Base-by-base conservation (phyloP, 2,113 vertebrate species). In the Calypte anna region DNA sequence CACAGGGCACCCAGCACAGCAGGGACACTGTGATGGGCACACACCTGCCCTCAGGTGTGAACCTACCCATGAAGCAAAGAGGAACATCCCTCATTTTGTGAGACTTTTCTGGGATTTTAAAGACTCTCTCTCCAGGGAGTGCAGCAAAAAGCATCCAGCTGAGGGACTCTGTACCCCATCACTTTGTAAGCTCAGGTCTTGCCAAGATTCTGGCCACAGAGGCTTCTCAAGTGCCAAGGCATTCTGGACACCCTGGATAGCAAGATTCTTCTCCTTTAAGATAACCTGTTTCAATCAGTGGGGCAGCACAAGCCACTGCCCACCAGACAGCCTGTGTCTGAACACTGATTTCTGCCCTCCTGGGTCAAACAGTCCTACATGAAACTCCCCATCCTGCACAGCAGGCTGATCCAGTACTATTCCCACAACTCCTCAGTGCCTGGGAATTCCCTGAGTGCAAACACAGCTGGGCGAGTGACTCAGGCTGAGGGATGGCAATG, bases 31-130 rank as follows among this genome's bases (percentile, higher is more conserved):
- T 11, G 30, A 19, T 31, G 82, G 74, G 50, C 58, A 83, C 0
- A 16, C 5, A 33, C 0, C 1, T n/a, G 46, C 27, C 66, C 33
- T 0, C 0, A 30, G 25, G 46, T 24, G 62, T 73, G 10, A 36
- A 17, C 21, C 51, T 78, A 31, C 74, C 12, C 81, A 16, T 43
- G 44, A 78, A 85, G 54, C 23, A 28, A 76, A 63, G 38, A 63
- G 30, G 25, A 68, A 74, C 28, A 58, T 9, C 44, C 54, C 87
- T 70, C 6, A 30, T 28, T 76, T 43, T 66, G 18, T 28, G 82
- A 58, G 40, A 54, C 50, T 68, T 79, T 38, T 25, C 76, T 48
- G 62, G 24, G 5, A 12, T 43, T 74, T 62, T 22, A 38, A 38
- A 9, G 36, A 27, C 4, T 9, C 19, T 61, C 11, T 57, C 55